A percentile compares a stretch with the other conserved stretches of the same genome.
phyloP scores from a whole-genome alignment of 2,113 vertebrate species.

The Clarias macrocephalus region DNA sequence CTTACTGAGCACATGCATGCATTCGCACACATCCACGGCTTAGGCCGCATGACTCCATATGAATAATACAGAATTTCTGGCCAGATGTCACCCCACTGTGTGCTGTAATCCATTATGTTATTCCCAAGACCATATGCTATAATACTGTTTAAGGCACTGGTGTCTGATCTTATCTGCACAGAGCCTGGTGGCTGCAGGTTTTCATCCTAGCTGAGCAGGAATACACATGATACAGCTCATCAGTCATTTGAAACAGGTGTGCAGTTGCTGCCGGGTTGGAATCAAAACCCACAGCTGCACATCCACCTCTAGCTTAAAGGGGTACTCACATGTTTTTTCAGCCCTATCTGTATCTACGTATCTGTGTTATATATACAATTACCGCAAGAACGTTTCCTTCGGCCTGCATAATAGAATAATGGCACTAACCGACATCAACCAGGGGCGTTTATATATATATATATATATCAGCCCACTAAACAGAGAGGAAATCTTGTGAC shows the following conservation, averaged over 20 bases:
- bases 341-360: conserved; percentile 9
- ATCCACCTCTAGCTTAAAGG: not conserved
- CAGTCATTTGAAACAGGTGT: conserved; percentile 27
- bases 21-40: conserved; percentile 34
- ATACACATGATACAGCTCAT: conserved; percentile 26
- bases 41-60: not conserved
- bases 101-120: conserved; percentile 23
- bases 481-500: not conserved
- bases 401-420: not conserved
- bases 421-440: not conserved
- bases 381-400: not conserved
- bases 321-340: conserved; percentile 3
- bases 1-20: conserved; percentile 51
- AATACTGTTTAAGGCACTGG: conserved; percentile 21
- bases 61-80: conserved; percentile 25
- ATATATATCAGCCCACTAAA: not conserved
- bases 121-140: conserved; percentile 36
- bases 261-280: not conserved
- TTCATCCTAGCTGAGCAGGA: not conserved
- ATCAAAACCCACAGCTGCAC: conserved; percentile 29
- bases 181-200: conserved; percentile 11
- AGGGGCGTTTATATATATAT: not conserved
- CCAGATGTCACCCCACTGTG: conserved; percentile 9
- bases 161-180: conserved; percentile 18
- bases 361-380: not conserved